phyloP scores from a whole-genome alignment of 1,140 invertebrate species.

The Hypsibius dujardini region DNA sequence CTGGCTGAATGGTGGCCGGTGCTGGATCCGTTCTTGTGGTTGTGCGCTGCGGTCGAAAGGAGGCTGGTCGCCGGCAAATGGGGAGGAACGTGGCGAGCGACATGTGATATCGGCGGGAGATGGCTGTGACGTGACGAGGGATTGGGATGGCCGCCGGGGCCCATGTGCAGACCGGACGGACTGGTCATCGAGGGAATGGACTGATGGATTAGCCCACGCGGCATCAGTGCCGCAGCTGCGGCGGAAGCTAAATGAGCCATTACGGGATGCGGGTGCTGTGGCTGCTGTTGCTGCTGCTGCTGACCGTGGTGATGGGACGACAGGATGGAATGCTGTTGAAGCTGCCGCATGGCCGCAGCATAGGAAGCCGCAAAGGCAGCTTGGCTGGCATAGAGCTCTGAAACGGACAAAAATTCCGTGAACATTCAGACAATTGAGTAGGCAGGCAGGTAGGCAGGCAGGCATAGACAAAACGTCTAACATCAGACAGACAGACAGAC shows the following conservation, averaged over 20 bases:
- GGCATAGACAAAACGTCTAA: too few species aligned
- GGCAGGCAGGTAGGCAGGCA: too few species aligned
- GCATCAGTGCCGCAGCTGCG: not conserved
- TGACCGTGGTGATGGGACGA: not conserved
- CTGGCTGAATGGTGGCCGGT: too few species aligned
- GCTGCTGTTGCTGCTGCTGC: too few species aligned
- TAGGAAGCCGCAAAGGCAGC: not conserved
- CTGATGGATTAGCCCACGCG: not conserved
- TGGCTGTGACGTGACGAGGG: not conserved
- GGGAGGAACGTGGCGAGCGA: constrained; percentile 1
- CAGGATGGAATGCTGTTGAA: constrained; percentile 7
- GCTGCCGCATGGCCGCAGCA: constrained; percentile 6
- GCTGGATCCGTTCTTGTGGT: too few species aligned
- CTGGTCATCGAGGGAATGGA: constrained; percentile 12
- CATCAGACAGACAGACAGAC: too few species aligned
- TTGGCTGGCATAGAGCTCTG: not conserved
- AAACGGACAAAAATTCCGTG: not conserved
- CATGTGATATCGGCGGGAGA: constrained; percentile 11
- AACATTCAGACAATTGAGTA: too few species aligned
- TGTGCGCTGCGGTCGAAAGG: too few species aligned
- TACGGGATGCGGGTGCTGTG: not conserved
- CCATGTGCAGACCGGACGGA: not conserved
- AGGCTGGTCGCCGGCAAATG: too few species aligned
- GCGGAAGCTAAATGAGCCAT: constrained; percentile 7
- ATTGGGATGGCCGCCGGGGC: not conserved